Base-by-base conservation (phyloP, 2,113 vertebrate genomes). In the Cranoglanis bouderius region DNA sequence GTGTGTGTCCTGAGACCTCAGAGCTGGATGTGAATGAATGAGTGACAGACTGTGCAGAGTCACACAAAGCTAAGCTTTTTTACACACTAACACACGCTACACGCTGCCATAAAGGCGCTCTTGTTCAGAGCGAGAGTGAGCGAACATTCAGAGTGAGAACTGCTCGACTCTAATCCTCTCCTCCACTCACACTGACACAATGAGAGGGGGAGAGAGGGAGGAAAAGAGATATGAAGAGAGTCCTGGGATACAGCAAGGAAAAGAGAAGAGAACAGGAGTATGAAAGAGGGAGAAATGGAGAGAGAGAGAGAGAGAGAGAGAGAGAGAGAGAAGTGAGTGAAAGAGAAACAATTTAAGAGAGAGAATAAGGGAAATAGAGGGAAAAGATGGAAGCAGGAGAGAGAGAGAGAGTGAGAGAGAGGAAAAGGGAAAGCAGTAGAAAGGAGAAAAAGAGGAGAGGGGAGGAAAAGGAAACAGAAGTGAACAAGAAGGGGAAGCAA, bases 41-140 rank as follows among this genome's bases (percentile, higher is more conserved):
- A 49, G 86, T 87, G 86, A 67, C 75, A 65, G 40, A 80, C 74
- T 87, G 57, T 87, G 85, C 75, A 14, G 57, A 61, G 86, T 87
- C 86, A 80, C 59, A 65, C 43, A 81, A 81, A 87, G 40, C 74
- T 63, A 51, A 81, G 43, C 40, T 82, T 67, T 81, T 80, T 85
- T 53, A 80, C 59, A 63, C 19, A 40, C 51, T 35, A 26, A 63
- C 67, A 84, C 57, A 35, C 59, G 40, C 9, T 35, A 87, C 89
- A 67, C 86, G 89, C 59, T 43, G 8, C 40, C 51, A 88, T 67
- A 82, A 88, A 88, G 51, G 61, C 21, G 19, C 18, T 38, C 67
- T 67, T 88, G 86, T 72, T 88, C 35, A 55, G 86, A 53, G 32
- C 13, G n/a, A 82, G 86, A 53, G 49, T 3, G 86, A 82, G 61